A percentile compares a stretch with the other conserved stretches of the same genome.
Evolutionary conservation across 2,888 invertebrate genomes (phyloP).

Genomic region (Cerastis leucographa): DNA sequence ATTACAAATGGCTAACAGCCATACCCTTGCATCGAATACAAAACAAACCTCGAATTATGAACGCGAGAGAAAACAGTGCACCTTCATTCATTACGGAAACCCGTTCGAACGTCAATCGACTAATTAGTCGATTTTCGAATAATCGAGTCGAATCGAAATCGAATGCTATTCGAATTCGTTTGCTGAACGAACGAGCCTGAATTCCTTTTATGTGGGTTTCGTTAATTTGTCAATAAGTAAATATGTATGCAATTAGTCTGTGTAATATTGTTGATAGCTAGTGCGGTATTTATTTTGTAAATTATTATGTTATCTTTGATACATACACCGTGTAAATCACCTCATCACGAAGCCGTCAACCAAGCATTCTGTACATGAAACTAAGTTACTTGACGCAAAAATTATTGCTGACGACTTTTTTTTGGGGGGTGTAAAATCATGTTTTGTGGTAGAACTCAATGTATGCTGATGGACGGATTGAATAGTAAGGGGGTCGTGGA

Average conservation of each 20-base stretch:
- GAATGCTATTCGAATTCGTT: conserved; percentile 28
- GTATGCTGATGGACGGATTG: too few relatives aligned
- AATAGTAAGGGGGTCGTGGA: too few relatives aligned
- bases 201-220: conserved; percentile 34
- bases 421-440: too few relatives aligned
- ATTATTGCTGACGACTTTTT: too few relatives aligned
- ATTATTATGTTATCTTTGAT: neutral
- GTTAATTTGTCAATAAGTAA: neutral
- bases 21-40: conserved; percentile 11
- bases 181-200: conserved; percentile 8
- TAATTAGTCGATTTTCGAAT: conserved; percentile 57
- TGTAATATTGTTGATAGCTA: neutral
- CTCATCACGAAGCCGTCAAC: too few relatives aligned
- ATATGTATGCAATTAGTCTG: neutral
- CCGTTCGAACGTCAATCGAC: conserved; percentile 30
- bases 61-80: conserved; percentile 24
- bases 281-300: neutral
- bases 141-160: conserved; percentile 22
- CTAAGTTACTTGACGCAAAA: too few relatives aligned
- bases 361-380: too few relatives aligned
- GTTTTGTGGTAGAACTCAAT: too few relatives aligned
- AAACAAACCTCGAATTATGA: conserved; percentile 23
- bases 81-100: conserved; percentile 25
- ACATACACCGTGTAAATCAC: too few relatives aligned
- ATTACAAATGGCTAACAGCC: neutral